Conservation (phyloP, 1,140 invertebrate species). For the Panulirus ornatus region DNA sequence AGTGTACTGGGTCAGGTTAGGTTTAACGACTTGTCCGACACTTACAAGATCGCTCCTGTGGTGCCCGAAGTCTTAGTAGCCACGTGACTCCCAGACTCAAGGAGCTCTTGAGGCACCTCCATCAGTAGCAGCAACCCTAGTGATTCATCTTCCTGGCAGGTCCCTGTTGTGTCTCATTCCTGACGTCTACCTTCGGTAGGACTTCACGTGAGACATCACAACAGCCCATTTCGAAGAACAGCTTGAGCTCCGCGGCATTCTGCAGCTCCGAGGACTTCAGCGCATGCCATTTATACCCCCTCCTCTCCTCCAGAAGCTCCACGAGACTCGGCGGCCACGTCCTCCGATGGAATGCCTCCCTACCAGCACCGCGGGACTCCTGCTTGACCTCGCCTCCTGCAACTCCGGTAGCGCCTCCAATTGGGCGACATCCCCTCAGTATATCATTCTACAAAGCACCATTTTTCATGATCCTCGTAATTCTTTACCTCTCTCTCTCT, state of each 20-base stretch:
- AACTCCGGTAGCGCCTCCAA: neutral
- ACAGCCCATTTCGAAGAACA: no score
- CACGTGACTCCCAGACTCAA: neutral
- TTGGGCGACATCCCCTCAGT: neutral
- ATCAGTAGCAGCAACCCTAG: no score
- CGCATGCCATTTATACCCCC: no score
- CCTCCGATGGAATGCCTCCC: neutral
- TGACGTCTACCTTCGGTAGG: no score
- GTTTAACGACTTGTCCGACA: neutral
- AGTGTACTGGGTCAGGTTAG: neutral
- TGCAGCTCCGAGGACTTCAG: no score
- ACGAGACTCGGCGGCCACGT: no score
- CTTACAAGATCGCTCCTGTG: neutral
- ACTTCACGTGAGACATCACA: no score
- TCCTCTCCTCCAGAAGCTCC: neutral
- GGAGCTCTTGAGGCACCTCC: no score
- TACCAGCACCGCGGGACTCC: neutral
- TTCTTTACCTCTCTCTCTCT: conserved; percentile 3
- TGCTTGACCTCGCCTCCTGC: neutral
- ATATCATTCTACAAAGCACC: neutral
- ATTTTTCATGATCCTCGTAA: neutral
- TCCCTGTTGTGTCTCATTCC: no score
- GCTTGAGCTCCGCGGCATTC: no score
- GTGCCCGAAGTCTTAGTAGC: neutral
- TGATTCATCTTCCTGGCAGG: no score